These are phyloP conservation scores for Drosophila melanogaster DNA, from an alignment of 1,140 invertebrate genomes.

Conservation along the genomic window Release_6_plus_ISO1_MT NT_033779.5:17831501-17832000, in stretches of 20 bases:
- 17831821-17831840: slow-evolving; percentile 13
- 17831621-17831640: slow-evolving; percentile 19
- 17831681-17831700: slow-evolving; percentile 47
- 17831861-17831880: slow-evolving; percentile 13
- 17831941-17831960: no score
- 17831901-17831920: slow-evolving; percentile 19
- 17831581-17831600: slow-evolving; percentile 59
- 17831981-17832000: not conserved
- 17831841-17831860: slow-evolving; percentile 28
- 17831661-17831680: not conserved
- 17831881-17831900: slow-evolving; percentile 32
- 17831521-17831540: slow-evolving; percentile 46
- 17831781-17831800: slow-evolving; percentile 43
- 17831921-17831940: slow-evolving; percentile 6
- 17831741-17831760: slow-evolving; percentile 18
- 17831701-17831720: slow-evolving; percentile 38
- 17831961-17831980: not conserved
- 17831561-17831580: slow-evolving; percentile 62
- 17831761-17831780: slow-evolving; percentile 43
- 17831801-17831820: slow-evolving; percentile 56
- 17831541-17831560: slow-evolving; percentile 48
- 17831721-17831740: slow-evolving; percentile 30
- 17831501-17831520: slow-evolving; percentile 25
- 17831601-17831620: slow-evolving; percentile 68
- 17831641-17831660: slow-evolving; percentile 32